Conservation (phyloP, 2,888 invertebrate genomes). For the Hypena proboscidalis region DNA sequence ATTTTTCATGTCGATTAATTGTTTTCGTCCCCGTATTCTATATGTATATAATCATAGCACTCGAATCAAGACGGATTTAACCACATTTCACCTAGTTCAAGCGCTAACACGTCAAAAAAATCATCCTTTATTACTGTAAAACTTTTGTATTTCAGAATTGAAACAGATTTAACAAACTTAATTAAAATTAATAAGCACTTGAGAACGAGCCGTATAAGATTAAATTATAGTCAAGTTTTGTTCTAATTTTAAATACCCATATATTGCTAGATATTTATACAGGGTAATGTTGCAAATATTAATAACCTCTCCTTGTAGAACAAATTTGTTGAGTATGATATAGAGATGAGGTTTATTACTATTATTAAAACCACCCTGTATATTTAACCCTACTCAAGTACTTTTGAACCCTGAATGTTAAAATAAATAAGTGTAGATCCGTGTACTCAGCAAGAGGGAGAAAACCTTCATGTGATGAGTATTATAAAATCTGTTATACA, state of each 20-base stretch:
- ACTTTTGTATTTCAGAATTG: slow-evolving; percentile 26
- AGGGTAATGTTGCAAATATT: too few relatives aligned
- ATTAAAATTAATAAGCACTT: slow-evolving; percentile 30
- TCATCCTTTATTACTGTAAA: slow-evolving; percentile 21
- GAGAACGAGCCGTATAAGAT: slow-evolving; percentile 1
- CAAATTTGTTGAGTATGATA: too few relatives aligned
- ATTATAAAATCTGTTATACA: too few relatives aligned
- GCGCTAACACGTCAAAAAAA: background rate
- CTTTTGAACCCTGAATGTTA: slow-evolving; percentile 33
- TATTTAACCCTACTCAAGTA: slow-evolving; percentile 17
- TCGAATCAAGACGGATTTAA: background rate
- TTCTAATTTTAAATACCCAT: too few relatives aligned
- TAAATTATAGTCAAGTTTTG: too few relatives aligned
- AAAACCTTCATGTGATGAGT: too few relatives aligned
- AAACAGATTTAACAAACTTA: slow-evolving; percentile 36
- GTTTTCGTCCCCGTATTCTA: background rate
- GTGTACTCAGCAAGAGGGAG: slow-evolving; percentile 9
- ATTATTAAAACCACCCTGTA: too few relatives aligned
- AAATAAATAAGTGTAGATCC: slow-evolving; percentile 38
- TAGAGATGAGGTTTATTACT: too few relatives aligned
- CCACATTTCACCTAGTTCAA: background rate
- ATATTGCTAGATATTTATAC: too few relatives aligned
- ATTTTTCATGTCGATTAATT: background rate
- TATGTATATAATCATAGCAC: background rate
- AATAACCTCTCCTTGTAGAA: too few relatives aligned